Conservation (phyloP, 2,797 vertebrate genomes). For the Staurois parvus region DNA sequence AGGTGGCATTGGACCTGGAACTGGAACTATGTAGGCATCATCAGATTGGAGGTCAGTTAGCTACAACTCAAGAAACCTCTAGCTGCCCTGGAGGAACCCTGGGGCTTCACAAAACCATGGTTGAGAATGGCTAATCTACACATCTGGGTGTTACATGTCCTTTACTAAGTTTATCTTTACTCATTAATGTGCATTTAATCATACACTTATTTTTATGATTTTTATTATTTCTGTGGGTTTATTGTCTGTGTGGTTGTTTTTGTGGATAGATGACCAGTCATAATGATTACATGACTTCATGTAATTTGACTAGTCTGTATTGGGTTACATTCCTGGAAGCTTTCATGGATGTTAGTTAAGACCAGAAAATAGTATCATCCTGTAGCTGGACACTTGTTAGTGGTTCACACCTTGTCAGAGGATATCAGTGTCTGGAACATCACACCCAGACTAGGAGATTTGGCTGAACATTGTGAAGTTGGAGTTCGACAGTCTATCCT, state of each 20-base stretch:
- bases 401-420: background rate
- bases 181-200: background rate
- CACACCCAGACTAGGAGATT: conserved; percentile 1
- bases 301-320: conserved; percentile 3
- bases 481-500: background rate
- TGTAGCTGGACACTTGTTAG: background rate
- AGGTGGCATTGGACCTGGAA: no score
- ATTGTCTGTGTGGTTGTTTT: background rate
- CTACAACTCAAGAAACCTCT: no score
- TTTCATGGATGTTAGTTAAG: conserved; percentile 7
- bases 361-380: background rate
- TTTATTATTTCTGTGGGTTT: conserved; percentile 11
- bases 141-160: background rate
- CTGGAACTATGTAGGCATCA: no score
- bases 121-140: background rate
- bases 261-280: conserved; percentile 17
- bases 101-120: no score
- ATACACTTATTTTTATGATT: background rate
- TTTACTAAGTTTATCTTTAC: background rate
- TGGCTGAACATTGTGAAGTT: background rate
- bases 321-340: conserved; percentile 6
- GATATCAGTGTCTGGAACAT: background rate
- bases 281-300: conserved; percentile 14
- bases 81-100: no score
- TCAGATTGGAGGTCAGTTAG: no score